These are phyloP conservation scores for Sinhomidia bicolor DNA, from an alignment of 2,888 invertebrate genomes.

Conservation along the genomic window DNA sequence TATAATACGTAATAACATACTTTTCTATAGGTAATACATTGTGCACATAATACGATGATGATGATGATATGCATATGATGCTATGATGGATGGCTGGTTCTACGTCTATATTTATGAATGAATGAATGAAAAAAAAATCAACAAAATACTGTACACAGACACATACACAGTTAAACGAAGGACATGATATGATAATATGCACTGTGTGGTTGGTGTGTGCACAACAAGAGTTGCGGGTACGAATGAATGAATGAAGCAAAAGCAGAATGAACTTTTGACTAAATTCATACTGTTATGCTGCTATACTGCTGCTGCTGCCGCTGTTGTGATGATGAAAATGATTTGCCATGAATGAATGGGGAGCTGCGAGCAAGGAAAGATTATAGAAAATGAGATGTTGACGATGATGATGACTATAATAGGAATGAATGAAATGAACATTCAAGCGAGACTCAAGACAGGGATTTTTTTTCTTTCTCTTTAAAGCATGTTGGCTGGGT, in stretches of 20 bases:
- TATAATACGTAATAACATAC: neutral
- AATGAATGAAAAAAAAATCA: conserved; percentile 36
- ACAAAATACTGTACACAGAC: neutral
- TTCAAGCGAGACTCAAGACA: neutral
- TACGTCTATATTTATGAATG: conserved; percentile 37
- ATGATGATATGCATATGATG: neutral
- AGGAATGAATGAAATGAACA: conserved; percentile 38
- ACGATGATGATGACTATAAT: conserved; percentile 37
- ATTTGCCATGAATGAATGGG: conserved; percentile 37
- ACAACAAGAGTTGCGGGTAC: neutral
- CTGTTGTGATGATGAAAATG: conserved; percentile 22
- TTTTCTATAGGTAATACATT: neutral
- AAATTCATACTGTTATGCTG: too few species aligned
- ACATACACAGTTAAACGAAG: neutral
- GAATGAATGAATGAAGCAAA: conserved; percentile 34
- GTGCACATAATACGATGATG: neutral
- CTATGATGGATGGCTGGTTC: conserved; percentile 21
- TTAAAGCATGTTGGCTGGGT: neutral
- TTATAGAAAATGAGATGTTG: conserved; percentile 25
- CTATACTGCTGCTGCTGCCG: neutral
- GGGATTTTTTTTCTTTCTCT: neutral
- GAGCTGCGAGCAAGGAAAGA: neutral
- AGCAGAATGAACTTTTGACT: neutral
- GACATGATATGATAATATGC: conserved; percentile 8
- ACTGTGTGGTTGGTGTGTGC: neutral